Conservation (phyloP, 2,113 vertebrate genomes). For the Poeciliopsis retropinna region DNA sequence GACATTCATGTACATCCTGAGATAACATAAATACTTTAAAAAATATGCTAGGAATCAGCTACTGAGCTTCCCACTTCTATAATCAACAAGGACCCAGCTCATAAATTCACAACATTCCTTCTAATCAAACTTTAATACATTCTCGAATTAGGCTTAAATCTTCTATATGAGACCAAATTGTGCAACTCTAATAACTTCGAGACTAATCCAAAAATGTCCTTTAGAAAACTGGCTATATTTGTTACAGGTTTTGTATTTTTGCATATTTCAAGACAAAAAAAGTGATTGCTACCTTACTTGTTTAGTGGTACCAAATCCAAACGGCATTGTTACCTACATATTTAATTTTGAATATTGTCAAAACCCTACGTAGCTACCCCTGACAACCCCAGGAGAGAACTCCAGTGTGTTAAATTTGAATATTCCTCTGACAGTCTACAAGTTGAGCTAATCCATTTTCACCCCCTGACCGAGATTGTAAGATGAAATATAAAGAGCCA, state of each 20-base stretch:
- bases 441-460: constrained; percentile 34
- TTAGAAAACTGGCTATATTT: too few species aligned
- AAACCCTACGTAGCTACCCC: not conserved
- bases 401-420: constrained; percentile 23
- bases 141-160: too few species aligned
- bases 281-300: not conserved
- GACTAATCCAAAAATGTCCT: too few species aligned
- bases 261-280: not conserved
- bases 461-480: constrained; percentile 11
- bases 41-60: too few species aligned
- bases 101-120: too few species aligned
- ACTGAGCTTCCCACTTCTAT: too few species aligned
- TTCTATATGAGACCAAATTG: too few species aligned
- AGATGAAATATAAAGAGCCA: constrained; percentile 30
- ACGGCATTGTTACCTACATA: not conserved
- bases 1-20: too few species aligned
- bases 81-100: too few species aligned
- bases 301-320: not conserved
- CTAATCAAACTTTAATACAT: too few species aligned
- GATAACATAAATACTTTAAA: too few species aligned
- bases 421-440: constrained; percentile 18
- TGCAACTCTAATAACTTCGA: too few species aligned
- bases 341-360: not conserved
- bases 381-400: not conserved
- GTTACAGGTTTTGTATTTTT: not conserved